Evolutionary conservation across 53 echinoderm and acorn worm genomes (phyloP).

Genomic region (Echinometra lucunter): DNA sequence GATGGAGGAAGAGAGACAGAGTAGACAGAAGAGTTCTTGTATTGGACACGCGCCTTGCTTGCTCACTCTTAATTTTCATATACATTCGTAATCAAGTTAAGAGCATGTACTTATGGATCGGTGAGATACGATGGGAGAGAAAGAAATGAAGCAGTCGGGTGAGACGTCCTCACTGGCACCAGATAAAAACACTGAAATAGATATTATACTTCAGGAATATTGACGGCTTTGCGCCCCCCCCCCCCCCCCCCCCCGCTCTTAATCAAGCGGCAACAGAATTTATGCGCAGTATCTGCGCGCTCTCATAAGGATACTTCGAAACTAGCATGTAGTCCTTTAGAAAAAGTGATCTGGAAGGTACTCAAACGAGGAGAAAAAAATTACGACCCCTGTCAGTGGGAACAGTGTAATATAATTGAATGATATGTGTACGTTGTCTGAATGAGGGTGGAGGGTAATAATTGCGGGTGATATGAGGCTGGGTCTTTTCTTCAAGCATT

Average conservation of each 20-base stretch:
- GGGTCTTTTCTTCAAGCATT: slow-evolving; percentile 63
- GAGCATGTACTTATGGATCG: slow-evolving; percentile 9
- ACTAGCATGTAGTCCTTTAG: no score
- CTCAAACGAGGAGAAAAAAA: not conserved
- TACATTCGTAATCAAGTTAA: slow-evolving; percentile 32
- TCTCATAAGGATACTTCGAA: no score
- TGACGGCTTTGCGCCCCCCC: no score
- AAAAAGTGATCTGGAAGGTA: not conserved
- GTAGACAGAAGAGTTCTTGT: not conserved
- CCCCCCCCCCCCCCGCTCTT: no score
- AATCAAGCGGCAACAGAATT: no score
- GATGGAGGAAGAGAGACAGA: not conserved
- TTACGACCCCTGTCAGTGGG: not conserved
- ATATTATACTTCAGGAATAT: no score
- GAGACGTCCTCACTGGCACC: slow-evolving; percentile 2
- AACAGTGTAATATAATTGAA: slow-evolving; percentile 49
- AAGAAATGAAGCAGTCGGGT: not conserved
- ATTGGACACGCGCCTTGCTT: slow-evolving; percentile 17
- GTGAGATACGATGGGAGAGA: slow-evolving; percentile 19
- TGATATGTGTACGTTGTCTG: slow-evolving; percentile 65
- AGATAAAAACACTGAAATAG: not conserved
- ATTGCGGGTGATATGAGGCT: slow-evolving; percentile 58
- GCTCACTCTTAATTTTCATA: slow-evolving; percentile 50
- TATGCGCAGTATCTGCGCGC: no score
- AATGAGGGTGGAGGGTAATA: slow-evolving; percentile 7